phyloP scores from a whole-genome alignment of 2,888 invertebrate species.

The Acronicta psi region DNA sequence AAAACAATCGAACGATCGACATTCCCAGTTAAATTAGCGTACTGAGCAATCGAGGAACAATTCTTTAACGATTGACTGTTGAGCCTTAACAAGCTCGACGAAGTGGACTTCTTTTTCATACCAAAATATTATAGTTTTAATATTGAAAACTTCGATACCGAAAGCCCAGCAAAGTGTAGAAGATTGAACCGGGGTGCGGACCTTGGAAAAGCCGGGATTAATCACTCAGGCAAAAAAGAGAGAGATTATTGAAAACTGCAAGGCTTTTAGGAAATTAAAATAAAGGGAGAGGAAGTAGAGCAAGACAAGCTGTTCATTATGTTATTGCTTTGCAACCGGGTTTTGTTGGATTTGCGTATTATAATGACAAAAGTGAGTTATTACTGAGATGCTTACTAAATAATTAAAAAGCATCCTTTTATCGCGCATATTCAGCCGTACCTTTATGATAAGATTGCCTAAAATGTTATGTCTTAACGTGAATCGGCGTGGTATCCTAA shows the following conservation, averaged over 20 bases:
- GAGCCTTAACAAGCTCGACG: conserved; percentile 24
- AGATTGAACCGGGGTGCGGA: conserved; percentile 1
- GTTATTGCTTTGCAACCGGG: conserved; percentile 34
- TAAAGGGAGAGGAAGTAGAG: conserved; percentile 28
- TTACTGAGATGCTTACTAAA: not conserved
- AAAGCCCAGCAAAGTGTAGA: conserved; percentile 18
- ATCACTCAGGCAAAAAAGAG: conserved; percentile 33
- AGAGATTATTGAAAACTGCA: conserved; percentile 49
- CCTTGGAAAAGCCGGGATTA: conserved; percentile 33
- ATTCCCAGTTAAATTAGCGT: conserved; percentile 44
- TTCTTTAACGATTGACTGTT: conserved; percentile 37
- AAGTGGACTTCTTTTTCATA: conserved; percentile 7
- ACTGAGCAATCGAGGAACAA: conserved; percentile 38
- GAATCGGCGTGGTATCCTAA: no score
- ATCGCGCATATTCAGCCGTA: no score
- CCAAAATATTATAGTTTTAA: conserved; percentile 13
- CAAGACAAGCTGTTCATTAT: conserved; percentile 39
- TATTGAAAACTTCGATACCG: conserved; percentile 16
- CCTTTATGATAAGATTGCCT: no score
- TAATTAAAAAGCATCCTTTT: not conserved
- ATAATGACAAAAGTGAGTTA: not conserved
- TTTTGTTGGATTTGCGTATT: conserved; percentile 10
- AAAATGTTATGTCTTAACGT: no score
- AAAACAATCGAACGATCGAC: conserved; percentile 41
- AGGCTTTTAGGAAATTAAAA: conserved; percentile 49